Evolutionary conservation across 2,113 vertebrate genomes (phyloP), one percentile per base, ranked within the genome.

Genomic region (Neofelis nebulosa): DNA sequence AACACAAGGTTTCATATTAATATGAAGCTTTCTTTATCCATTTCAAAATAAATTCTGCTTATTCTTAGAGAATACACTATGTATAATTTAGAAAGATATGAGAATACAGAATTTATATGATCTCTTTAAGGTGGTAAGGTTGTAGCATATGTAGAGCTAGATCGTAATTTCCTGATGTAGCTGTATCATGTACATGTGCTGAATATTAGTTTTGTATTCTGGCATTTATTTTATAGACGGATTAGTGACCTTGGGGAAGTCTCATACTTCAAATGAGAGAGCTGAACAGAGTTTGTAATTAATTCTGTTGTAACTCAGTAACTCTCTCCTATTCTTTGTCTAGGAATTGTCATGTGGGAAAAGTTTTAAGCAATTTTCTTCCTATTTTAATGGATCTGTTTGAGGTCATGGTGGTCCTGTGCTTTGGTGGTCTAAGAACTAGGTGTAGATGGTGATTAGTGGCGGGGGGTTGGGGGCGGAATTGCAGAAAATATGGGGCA

Each of bases 281-380:
- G 29, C 95, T 88, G 48, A 31, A 52, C 36, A 80, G 63, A 96
- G 21, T 50, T 71, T 31, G 18, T 97, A 50, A 48, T 88, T 97
- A 50, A 48, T 88, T 88, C 21, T 95, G 0, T 38, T 97, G 41
- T 74, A 92, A 91, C 57, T 95, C 27, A 91, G 48, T 69, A 97
- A 38, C 45, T 25, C 21, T 21, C 45, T 29, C 21, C 57, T 95
- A 68, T 94, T 90, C 79, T 92, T 94, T 85, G 79, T 81, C 33
- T 94, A 86, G 81, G 16, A 97, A 95, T 97, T 23, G 57, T 97
- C 96, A 97, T 95, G 93, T 98, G 97, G 97, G 97, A 98, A 38
- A 97, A 31, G 97, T 98, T 98, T 97, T 95, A 93, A 96, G 96
- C 85, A 95, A 96, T 97, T 98, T 95, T 97, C 95, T 94, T 94